Evolutionary conservation across 2,797 vertebrate genomes (phyloP), one percentile per base, ranked within the genome.

Genomic region (Sebastes elongatus): DNA sequence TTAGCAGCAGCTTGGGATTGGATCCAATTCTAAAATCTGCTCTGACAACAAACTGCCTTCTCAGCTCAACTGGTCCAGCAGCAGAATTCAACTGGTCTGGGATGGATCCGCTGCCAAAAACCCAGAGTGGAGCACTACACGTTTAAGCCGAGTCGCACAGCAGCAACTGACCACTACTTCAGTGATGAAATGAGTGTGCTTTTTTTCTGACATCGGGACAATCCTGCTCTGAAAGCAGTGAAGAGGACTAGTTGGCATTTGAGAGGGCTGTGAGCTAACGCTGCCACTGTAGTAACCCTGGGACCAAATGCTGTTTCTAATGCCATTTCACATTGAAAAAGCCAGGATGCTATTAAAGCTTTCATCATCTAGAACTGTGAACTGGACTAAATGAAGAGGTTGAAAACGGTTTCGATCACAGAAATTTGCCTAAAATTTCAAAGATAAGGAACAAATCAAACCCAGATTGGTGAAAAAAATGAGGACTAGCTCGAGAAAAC

Each of bases 1-100:
- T 57, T 8, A 63, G 55, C 66, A 81, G 60, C 83, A 62, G 10
- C n/a, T 1, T 78, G 65, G 86, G 84, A 83, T 81, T 33, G 10
- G 57, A 59, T 74, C 27, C 49, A 76, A 0, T 27, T 46, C 20
- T 49, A 61, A 64, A 75, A 74, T 65, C 61, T 69, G 53, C 9
- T 80, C 42, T 27, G 33, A 67, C 74, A 75, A 71, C 66, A 73
- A 38, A 73, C 86, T 59, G n/a, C 27, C 20, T 62, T 70, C 30
- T 71, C 49, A 73, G 52, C 53, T 63, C 27, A 60, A 28, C 71
- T 61, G 55, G 52, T 80, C 46, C 35, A 49, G 33, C 38, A 69
- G 42, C 5, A 28, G 38, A 67, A 66, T 60, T 53, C 25, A 71
- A 42, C 65, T 46, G 7, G 25, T 74, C 57, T 2, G 2, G 32